phyloP scores from a whole-genome alignment of 2,888 invertebrate species.

The Ypsolopha scabrella region DNA sequence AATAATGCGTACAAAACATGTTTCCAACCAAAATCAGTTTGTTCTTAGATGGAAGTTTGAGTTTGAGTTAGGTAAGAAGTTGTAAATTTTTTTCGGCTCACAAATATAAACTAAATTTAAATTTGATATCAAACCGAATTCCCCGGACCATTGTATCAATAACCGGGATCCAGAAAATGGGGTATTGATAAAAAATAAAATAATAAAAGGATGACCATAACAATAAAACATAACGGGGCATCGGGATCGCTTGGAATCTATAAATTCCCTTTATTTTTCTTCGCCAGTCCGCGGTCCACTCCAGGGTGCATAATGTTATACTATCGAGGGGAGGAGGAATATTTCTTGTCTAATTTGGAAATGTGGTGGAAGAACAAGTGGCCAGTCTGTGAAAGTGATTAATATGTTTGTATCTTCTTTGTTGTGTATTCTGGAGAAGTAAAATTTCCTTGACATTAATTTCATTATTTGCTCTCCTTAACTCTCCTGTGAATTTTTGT shows the following conservation, averaged over 20 bases:
- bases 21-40: too few relatives aligned
- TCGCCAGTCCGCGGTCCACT: slow-evolving; percentile 27
- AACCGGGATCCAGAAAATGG: slow-evolving; percentile 24
- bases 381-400: too few relatives aligned
- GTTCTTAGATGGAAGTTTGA: too few relatives aligned
- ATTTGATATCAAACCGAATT: slow-evolving; percentile 4
- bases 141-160: slow-evolving; percentile 29
- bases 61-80: too few relatives aligned
- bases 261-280: slow-evolving; percentile 45
- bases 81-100: too few relatives aligned
- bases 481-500: too few relatives aligned
- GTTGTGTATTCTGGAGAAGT: too few relatives aligned
- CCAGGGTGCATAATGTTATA: slow-evolving; percentile 34
- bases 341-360: slow-evolving; percentile 31
- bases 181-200: slow-evolving; percentile 30
- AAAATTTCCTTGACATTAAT: too few relatives aligned
- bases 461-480: too few relatives aligned
- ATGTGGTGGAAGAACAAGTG: slow-evolving; percentile 31
- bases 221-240: slow-evolving; percentile 58
- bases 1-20: too few relatives aligned
- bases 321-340: not conserved
- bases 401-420: too few relatives aligned
- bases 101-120: too few relatives aligned
- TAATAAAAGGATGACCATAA: slow-evolving; percentile 36
- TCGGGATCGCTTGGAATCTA: slow-evolving; percentile 19